Evolutionary conservation across 2,888 invertebrate genomes (phyloP), one percentile per base, ranked within the genome.

Genomic region (Yponomeuta plumbellus): DNA sequence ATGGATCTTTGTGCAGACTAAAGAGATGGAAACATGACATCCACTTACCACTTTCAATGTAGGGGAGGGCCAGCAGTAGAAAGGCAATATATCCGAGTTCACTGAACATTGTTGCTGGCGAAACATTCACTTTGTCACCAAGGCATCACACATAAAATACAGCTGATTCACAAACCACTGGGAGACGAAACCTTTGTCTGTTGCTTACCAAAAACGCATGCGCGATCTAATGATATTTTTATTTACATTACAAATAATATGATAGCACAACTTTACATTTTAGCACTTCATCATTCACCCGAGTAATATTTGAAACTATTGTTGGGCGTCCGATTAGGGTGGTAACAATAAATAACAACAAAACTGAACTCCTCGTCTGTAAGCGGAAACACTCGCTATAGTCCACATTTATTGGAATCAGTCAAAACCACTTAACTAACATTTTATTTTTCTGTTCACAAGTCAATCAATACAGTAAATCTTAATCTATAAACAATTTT

Each of bases 11-110:
- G 20, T 59, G 21, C 21, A 23, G 23, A 23, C 22, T 61, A 5
- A 34, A 17, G 61, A 52, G 44, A 17, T 17, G 13, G 44, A 52
- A 52, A 52, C 17, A 17, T 44, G 22, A 40, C 44, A 63, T 64
- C 69, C 67, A 92, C 94, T 94, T 80, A 94, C 94, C 94, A 88
- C 94, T 94, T 88, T 94, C 94, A 82, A 94, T 94, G 85, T 93
- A 93, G 76, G 94, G 94, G 80, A 94, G 92, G 81, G 94, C 92
- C 80, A 94, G 91, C 81, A 94, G 92, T 85, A 94, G 90, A 88
- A 94, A 93, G 80, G 93, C 90, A 86, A 93, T 92, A 88, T 94
- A 94, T 92, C 92, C 92, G 91, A 92, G 92, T 90, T 92, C 93
- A 92, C 92, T 92, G 80, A 92, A 92, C 93, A 93, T 93, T 92